Conservation (phyloP, 2,888 invertebrate genomes). For the Heteropelma amictum region DNA sequence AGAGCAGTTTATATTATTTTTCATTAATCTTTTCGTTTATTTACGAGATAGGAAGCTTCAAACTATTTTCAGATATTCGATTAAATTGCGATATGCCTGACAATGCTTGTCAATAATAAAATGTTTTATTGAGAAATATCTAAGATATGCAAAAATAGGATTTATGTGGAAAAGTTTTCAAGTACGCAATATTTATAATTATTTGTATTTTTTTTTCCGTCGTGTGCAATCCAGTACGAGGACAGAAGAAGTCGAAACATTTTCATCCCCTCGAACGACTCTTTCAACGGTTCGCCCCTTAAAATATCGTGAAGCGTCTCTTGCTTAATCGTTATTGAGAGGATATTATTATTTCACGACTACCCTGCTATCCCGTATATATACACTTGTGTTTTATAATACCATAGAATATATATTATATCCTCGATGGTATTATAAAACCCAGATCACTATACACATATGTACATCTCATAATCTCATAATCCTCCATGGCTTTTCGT, state of each 20-base stretch:
- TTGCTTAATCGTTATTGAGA: conserved; percentile 34
- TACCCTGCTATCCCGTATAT: neutral
- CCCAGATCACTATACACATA: neutral
- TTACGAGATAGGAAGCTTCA: too few species aligned
- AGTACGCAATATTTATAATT: neutral
- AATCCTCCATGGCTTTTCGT: neutral
- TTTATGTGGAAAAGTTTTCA: neutral
- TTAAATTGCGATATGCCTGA: too few species aligned
- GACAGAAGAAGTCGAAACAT: conserved; percentile 19
- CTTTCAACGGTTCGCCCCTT: conserved; percentile 10
- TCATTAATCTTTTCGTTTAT: too few species aligned
- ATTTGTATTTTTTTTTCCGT: neutral
- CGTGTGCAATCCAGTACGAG: conserved; percentile 1
- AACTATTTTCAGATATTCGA: too few species aligned
- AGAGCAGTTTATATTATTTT: too few species aligned
- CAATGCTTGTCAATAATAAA: neutral
- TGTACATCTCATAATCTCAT: neutral
- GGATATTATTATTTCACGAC: conserved; percentile 3
- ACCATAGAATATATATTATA: neutral
- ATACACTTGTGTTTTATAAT: neutral
- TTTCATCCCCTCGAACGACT: conserved; percentile 12
- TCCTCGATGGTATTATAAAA: neutral
- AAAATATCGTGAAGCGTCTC: conserved; percentile 37
- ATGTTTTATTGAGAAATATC: neutral
- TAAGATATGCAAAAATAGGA: neutral